Evolutionary conservation across 92 coral and sea anemone species (phyloP).

Genomic region (Parazoanthus atlanticus): DNA sequence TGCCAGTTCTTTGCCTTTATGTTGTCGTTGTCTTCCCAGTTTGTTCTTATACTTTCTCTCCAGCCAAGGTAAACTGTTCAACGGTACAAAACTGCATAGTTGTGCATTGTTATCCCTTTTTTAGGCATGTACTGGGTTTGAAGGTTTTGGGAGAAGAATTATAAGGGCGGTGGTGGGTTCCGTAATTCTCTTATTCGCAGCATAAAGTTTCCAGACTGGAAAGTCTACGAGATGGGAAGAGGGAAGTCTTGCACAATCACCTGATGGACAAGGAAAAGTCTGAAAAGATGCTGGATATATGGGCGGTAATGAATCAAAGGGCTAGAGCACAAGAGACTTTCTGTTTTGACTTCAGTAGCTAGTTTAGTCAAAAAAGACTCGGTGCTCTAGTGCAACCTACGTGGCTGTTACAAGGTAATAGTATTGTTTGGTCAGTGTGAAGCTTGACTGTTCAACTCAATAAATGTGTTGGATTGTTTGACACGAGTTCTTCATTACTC

Average conservation of each 20-base stretch:
- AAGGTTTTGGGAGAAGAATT: not conserved
- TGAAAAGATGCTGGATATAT: slow-evolving; percentile 7
- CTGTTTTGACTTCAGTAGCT: slow-evolving; percentile 7
- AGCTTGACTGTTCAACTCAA: slow-evolving; percentile 23
- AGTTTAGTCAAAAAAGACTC: slow-evolving; percentile 28
- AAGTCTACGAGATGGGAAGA: not conserved
- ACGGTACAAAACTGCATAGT: not conserved
- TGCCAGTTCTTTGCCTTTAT: not conserved
- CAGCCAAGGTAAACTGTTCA: not conserved
- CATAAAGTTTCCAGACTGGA: slow-evolving; percentile 1
- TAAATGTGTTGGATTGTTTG: slow-evolving; percentile 30
- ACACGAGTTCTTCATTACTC: slow-evolving; percentile 28
- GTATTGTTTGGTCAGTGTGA: slow-evolving; percentile 24
- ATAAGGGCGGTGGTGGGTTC: slow-evolving; percentile 1
- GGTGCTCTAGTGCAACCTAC: slow-evolving; percentile 41
- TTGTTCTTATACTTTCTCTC: not conserved
- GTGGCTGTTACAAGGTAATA: slow-evolving; percentile 40
- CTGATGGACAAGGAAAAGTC: slow-evolving; percentile 5
- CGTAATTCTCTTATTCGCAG: slow-evolving; percentile 11
- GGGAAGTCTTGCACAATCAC: not conserved
- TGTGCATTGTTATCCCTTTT: not conserved
- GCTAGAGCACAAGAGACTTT: slow-evolving; percentile 46
- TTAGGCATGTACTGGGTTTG: slow-evolving; percentile 5
- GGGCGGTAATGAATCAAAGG: not conserved
- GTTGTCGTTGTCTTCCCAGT: slow-evolving; percentile 2